Evolutionary conservation across 2,888 invertebrate genomes (phyloP).

Genomic region (Cheilosia vulpina): DNA sequence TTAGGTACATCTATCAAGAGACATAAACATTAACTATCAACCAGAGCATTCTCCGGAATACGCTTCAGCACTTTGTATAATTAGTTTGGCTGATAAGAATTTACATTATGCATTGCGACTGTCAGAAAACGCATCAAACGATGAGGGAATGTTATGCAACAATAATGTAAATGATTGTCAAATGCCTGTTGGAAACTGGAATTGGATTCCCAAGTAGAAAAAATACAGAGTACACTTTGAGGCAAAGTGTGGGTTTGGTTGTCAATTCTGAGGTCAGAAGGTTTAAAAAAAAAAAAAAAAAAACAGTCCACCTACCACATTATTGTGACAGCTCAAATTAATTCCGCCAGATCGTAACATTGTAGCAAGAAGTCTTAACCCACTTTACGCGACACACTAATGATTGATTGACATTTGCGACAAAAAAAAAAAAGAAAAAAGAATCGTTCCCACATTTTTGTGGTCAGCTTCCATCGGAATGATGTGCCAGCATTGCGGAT

Average conservation of each 20-base stretch:
- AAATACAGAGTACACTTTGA: background rate
- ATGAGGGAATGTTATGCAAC: background rate
- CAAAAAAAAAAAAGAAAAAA: background rate
- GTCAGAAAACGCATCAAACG: constrained; percentile 3
- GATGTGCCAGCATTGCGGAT: background rate
- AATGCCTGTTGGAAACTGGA: background rate
- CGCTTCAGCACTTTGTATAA: constrained; percentile 1
- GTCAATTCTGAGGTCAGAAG: background rate
- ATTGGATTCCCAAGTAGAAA: background rate
- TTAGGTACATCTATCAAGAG: background rate
- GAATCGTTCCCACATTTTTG: background rate
- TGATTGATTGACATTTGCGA: background rate
- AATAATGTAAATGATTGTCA: background rate
- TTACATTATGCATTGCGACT: background rate
- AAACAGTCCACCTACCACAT: background rate
- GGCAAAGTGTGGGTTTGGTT: background rate
- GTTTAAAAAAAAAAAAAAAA: background rate
- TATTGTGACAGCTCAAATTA: background rate
- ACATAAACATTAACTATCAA: background rate
- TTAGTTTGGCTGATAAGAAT: constrained; percentile 5
- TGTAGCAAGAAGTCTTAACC: background rate
- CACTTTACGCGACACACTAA: background rate
- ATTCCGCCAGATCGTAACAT: background rate
- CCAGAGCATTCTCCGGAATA: background rate
- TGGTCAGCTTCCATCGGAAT: background rate